phyloP scores from a whole-genome alignment of 2,797 vertebrate species.

The Amazona ochrocephala region DNA sequence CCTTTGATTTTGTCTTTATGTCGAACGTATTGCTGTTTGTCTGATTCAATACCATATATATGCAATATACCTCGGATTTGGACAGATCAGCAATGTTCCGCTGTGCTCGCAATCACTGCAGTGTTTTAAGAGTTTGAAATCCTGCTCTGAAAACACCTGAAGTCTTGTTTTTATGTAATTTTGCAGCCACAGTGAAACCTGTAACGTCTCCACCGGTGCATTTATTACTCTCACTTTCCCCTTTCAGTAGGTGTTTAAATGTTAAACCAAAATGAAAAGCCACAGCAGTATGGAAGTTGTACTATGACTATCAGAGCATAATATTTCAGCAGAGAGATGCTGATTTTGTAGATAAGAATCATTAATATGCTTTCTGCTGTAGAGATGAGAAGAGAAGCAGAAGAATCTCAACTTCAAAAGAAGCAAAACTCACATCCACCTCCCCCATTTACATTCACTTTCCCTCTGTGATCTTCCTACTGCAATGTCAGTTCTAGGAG shows the following conservation, averaged over 20 bases:
- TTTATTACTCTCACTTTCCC: constrained; percentile 59
- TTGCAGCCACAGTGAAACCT: not conserved
- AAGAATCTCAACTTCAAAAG: constrained; percentile 42
- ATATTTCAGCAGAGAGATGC: constrained; percentile 27
- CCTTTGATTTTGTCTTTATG: not conserved
- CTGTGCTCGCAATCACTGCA: not conserved
- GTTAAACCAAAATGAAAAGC: constrained; percentile 64
- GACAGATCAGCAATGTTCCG: not conserved
- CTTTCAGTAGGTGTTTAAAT: constrained; percentile 53
- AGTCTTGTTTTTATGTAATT: not conserved
- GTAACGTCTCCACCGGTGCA: not conserved
- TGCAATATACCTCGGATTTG: not conserved
- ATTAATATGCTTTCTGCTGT: constrained; percentile 24
- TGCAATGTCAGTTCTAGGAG: constrained; percentile 29
- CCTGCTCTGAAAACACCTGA: constrained; percentile 14
- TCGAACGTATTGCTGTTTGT: not conserved
- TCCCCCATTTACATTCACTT: constrained; percentile 3
- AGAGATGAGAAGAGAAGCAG: constrained; percentile 1
- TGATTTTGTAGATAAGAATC: constrained; percentile 54
- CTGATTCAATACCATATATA: not conserved
- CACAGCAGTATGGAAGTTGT: constrained; percentile 32
- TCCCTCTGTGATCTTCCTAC: constrained; percentile 26
- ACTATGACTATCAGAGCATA: constrained; percentile 60
- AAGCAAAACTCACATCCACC: not conserved
- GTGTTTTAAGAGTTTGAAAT: constrained; percentile 6